A percentile compares a stretch with the other conserved stretches of the same genome.
Evolutionary conservation across 2,797 vertebrate genomes (phyloP).

Genomic region (Carapus acus): DNA sequence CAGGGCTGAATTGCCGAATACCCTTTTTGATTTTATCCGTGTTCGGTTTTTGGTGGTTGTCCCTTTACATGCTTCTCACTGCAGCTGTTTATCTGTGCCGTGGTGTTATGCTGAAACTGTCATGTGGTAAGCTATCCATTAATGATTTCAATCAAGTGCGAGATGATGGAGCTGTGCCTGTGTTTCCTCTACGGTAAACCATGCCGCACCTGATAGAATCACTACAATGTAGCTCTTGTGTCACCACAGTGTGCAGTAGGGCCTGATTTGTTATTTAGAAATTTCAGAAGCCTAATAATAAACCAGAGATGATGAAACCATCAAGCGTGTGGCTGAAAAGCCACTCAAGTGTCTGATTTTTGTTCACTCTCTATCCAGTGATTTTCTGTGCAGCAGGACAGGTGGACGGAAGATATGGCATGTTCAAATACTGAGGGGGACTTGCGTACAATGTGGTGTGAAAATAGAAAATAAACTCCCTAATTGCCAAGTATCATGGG

Average conservation of each 20-base stretch:
- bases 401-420: conserved; percentile 59
- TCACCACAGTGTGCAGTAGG: conserved; percentile 58
- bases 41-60: conserved; percentile 19
- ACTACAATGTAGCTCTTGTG: conserved; percentile 49
- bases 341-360: conserved; percentile 63
- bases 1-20: conserved; percentile 28
- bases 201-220: conserved; percentile 49
- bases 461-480: conserved; percentile 63
- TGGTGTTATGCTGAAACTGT: conserved; percentile 28
- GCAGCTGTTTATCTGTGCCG: conserved; percentile 21
- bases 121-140: conserved; percentile 35
- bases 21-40: conserved; percentile 37
- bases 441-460: conserved; percentile 19
- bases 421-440: conserved; percentile 49
- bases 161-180: conserved; percentile 23
- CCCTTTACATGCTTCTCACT: conserved; percentile 42
- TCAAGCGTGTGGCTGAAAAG: conserved; percentile 66
- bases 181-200: conserved; percentile 60
- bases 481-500: conserved; percentile 70
- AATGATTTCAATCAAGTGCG: conserved; percentile 39
- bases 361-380: conserved; percentile 67
- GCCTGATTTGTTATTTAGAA: conserved; percentile 76
- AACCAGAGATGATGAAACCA: conserved; percentile 68
- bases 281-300: conserved; percentile 73
- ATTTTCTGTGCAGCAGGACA: conserved; percentile 70